Percentiles rank a stretch among this genome's conserved stretches.
Conservation (phyloP, 2,888 invertebrate species). For the Hoplodrina ambigua region DNA sequence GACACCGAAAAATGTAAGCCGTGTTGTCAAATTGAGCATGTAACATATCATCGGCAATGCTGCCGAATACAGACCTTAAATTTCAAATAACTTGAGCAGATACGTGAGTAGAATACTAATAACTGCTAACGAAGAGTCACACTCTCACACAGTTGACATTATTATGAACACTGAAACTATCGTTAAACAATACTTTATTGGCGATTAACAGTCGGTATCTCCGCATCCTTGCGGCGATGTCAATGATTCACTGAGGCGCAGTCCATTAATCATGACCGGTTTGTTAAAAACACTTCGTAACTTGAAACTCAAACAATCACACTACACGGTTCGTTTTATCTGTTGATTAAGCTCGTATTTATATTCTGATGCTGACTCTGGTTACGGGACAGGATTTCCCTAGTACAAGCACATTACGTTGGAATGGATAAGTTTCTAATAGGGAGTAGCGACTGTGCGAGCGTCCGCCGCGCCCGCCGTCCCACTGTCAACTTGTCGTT, state of each 20-base stretch:
- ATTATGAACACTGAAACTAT: slow-evolving; percentile 49
- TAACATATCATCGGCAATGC: slow-evolving; percentile 32
- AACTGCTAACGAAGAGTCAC: slow-evolving; percentile 23
- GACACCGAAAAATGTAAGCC: slow-evolving; percentile 30
- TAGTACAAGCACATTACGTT: slow-evolving; percentile 40
- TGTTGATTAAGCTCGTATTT: slow-evolving; percentile 45
- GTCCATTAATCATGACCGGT: slow-evolving; percentile 74
- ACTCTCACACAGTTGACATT: slow-evolving; percentile 42
- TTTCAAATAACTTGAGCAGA: slow-evolving; percentile 55
- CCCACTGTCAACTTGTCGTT: slow-evolving; percentile 79
- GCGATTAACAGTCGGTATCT: slow-evolving; percentile 72
- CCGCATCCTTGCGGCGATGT: slow-evolving; percentile 75
- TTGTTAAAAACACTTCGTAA: slow-evolving; percentile 68
- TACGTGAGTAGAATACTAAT: slow-evolving; percentile 36
- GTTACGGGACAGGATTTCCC: slow-evolving; percentile 31
- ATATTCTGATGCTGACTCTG: slow-evolving; percentile 30
- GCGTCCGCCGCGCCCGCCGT: slow-evolving; percentile 75
- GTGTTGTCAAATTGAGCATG: slow-evolving; percentile 17
- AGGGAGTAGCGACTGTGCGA: slow-evolving; percentile 55
- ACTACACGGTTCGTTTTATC: slow-evolving; percentile 40
- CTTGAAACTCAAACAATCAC: slow-evolving; percentile 68
- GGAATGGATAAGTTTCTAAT: slow-evolving; percentile 66
- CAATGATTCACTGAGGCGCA: slow-evolving; percentile 78
- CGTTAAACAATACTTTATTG: slow-evolving; percentile 57
- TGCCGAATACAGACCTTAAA: slow-evolving; percentile 52